Evolutionary conservation across 2,888 invertebrate species (phyloP), one percentile per base, ranked within the genome.

Genomic region (Colletes collaris): DNA sequence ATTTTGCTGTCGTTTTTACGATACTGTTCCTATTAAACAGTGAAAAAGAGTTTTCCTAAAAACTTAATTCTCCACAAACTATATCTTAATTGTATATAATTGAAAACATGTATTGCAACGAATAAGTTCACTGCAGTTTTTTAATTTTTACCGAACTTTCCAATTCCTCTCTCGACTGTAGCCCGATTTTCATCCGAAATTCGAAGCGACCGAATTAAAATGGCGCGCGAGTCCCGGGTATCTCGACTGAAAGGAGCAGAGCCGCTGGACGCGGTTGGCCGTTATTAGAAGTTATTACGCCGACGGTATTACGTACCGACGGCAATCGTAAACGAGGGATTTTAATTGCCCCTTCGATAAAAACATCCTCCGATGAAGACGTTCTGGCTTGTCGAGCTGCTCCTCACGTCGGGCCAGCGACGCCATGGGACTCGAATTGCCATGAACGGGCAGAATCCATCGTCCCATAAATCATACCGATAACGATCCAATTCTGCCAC

Each of bases 301-400:
- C 55, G 60, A 16, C 50, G 69, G 55, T 68, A 52, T 69, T 68
- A 60, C 56, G 50, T 50, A 53, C 44, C 52, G 11, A 11, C 11
- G 44, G 72, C 69, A 80, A 78, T 8, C 44, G 44, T 77, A 77
- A 77, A 77, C 64, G 72, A 16, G 27, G 19, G 60, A 72, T 77
- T 79, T 79, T 79, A 77, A 79, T 79, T 77, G 56, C 60, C 52
- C 55, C 44, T 49, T 44, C 56, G 60, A 76, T 64, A 68, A 71
- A 46, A 68, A 76, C 58, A 44, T 65, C 50, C 44, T 27, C 58
- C 27, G 50, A 79, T 75, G 69, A 79, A 79, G 78, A 66, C 62
- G 69, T 70, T 66, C 64, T 49, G 13, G 5, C 58, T 19, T 40
- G 27, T 13, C 49, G 40, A 56, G n/a, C 27, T 13, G 16, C n/a